phyloP scores from a whole-genome alignment of 2,113 vertebrate species.

The Thalassoma bifasciatum region DNA sequence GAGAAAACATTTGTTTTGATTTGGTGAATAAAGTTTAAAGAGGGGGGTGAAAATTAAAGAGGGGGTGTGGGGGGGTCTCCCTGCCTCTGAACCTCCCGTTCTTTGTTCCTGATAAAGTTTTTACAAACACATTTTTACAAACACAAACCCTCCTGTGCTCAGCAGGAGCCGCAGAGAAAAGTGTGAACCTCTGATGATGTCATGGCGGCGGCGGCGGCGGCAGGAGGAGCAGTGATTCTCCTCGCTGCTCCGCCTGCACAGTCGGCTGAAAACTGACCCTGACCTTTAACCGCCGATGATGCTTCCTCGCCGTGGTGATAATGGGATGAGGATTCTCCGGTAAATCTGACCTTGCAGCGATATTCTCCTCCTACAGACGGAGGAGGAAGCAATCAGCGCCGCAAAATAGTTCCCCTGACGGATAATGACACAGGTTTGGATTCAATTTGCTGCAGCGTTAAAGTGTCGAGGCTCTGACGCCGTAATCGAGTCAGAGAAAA shows the following conservation, averaged over 20 bases:
- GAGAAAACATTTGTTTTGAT: too few relatives aligned
- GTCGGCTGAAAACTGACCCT: conserved; percentile 46
- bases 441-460: conserved; percentile 3
- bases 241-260: conserved; percentile 19
- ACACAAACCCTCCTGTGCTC: too few relatives aligned
- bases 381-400: neutral
- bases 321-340: conserved; percentile 40
- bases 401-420: neutral
- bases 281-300: conserved; percentile 53
- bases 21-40: neutral
- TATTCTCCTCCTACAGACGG: neutral
- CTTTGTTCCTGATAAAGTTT: too few relatives aligned
- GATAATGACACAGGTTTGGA: conserved; percentile 1
- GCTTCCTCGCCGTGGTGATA: conserved; percentile 49
- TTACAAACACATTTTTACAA: too few relatives aligned
- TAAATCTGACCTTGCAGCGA: conserved; percentile 33
- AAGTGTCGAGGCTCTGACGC: neutral
- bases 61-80: too few relatives aligned
- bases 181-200: too few relatives aligned
- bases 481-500: neutral
- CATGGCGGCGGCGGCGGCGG: too few relatives aligned
- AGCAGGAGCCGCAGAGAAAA: too few relatives aligned
- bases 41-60: neutral
- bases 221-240: conserved; percentile 13
- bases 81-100: too few relatives aligned